Conservation (phyloP, 2,888 invertebrate species). For the Microctonus aethiopoides region DNA sequence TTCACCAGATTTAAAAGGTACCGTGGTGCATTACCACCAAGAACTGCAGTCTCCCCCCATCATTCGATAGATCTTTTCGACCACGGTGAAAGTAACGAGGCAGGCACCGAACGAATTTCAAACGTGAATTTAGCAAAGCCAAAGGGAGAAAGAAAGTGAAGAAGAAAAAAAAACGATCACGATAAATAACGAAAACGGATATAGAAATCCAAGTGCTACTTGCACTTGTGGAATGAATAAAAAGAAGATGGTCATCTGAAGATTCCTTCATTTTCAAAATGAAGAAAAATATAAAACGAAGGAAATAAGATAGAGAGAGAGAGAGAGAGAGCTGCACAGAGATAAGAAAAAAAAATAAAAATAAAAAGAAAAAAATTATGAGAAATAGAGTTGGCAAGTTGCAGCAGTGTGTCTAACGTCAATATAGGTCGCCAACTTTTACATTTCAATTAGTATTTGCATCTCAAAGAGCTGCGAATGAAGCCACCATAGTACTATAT, state of each 20-base stretch:
- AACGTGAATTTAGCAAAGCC: background rate
- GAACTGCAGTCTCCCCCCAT: background rate
- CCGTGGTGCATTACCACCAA: conserved; percentile 17
- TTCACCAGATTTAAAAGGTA: conserved; percentile 31
- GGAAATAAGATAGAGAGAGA: background rate
- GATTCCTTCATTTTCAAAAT: conserved; percentile 1
- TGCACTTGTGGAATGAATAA: background rate
- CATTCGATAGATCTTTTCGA: conserved; percentile 14
- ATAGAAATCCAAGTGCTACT: conserved; percentile 6
- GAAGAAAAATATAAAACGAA: background rate
- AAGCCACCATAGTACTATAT: conserved; percentile 35
- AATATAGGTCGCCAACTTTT: conserved; percentile 51
- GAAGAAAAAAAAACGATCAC: conserved; percentile 2
- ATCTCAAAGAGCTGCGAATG: conserved; percentile 49
- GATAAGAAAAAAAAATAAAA: too few species aligned
- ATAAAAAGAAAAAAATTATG: background rate
- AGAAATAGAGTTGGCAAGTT: conserved; percentile 1
- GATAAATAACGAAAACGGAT: conserved; percentile 2
- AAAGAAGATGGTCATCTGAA: background rate
- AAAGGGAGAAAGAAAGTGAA: background rate
- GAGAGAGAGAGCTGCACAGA: conserved; percentile 10
- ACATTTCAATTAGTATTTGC: conserved; percentile 53
- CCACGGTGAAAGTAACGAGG: conserved; percentile 27
- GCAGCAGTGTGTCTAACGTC: conserved; percentile 26
- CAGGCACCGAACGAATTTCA: conserved; percentile 25